Evolutionary conservation across 2,888 invertebrate genomes (phyloP).

Genomic region (Hydrotaea diabolus): DNA sequence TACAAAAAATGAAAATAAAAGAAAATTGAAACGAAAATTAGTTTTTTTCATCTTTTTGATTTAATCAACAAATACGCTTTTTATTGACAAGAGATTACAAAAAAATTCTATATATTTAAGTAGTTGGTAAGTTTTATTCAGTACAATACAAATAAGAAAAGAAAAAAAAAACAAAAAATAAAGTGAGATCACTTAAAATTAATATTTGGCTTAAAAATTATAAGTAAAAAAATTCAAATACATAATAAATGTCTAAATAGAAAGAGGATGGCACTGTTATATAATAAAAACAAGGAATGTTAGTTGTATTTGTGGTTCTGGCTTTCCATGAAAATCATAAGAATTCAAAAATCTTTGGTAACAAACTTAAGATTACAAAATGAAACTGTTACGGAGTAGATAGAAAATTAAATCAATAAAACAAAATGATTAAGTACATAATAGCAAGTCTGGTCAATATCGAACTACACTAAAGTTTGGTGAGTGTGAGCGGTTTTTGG

Average conservation of each 20-base stretch:
- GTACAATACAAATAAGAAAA: too few species aligned
- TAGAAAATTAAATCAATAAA: not conserved
- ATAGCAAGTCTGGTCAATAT: not conserved
- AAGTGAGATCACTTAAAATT: conserved; percentile 65
- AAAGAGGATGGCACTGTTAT: conserved; percentile 64
- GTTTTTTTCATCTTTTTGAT: not conserved
- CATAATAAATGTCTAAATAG: conserved; percentile 19
- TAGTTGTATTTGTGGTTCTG: conserved; percentile 28
- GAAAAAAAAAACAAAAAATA: conserved; percentile 48
- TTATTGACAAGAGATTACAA: conserved; percentile 38
- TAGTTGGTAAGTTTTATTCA: not conserved
- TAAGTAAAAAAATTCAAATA: conserved; percentile 26
- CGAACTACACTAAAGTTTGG: not conserved
- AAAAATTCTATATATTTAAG: conserved; percentile 29
- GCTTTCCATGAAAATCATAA: not conserved
- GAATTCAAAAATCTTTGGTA: conserved; percentile 46
- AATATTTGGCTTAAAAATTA: conserved; percentile 59
- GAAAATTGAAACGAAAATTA: conserved; percentile 8
- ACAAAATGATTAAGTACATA: not conserved
- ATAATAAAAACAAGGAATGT: conserved; percentile 61
- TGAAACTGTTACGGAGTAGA: not conserved
- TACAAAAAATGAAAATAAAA: not conserved
- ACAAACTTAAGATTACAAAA: conserved; percentile 17
- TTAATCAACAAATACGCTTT: conserved; percentile 35
- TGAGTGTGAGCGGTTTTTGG: conserved; percentile 4